A percentile compares a stretch with the other conserved stretches of the same genome.
Evolutionary conservation across 2,113 vertebrate genomes (phyloP).

Genomic region (Colistium nudipinnis): DNA sequence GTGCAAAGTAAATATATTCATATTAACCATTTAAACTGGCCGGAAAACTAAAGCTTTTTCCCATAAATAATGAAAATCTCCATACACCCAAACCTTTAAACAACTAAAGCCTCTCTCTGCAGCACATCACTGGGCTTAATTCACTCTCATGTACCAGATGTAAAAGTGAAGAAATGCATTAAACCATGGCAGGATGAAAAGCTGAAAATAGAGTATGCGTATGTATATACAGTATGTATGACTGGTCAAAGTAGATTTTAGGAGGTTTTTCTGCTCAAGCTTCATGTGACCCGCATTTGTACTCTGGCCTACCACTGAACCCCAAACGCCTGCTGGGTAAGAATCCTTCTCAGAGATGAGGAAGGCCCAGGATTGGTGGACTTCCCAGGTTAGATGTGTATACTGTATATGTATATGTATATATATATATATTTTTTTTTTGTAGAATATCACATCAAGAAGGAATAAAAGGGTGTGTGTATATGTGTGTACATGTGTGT

Average conservation of each 20-base stretch:
- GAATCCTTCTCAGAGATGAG: slow-evolving; percentile 11
- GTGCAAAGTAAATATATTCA: too few species aligned
- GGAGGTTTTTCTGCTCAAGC: slow-evolving; percentile 51
- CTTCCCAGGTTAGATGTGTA: slow-evolving; percentile 5
- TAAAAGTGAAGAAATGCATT: slow-evolving; percentile 29
- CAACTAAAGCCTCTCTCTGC: slow-evolving; percentile 3
- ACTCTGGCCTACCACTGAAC: slow-evolving; percentile 68
- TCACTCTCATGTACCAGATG: neutral
- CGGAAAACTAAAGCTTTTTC: neutral
- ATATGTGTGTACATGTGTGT: slow-evolving; percentile 1
- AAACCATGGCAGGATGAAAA: slow-evolving; percentile 9
- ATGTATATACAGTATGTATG: slow-evolving; percentile 15
- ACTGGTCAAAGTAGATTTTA: slow-evolving; percentile 31
- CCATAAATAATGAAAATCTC: neutral
- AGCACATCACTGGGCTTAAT: neutral
- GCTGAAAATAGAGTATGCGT: slow-evolving; percentile 28
- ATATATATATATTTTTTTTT: slow-evolving; percentile 19
- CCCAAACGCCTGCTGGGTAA: slow-evolving; percentile 62
- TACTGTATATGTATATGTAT: neutral
- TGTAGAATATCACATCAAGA: slow-evolving; percentile 37
- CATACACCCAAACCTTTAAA: neutral
- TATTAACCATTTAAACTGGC: too few species aligned
- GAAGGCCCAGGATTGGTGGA: slow-evolving; percentile 32
- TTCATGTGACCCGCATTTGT: slow-evolving; percentile 59
- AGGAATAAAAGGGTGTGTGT: neutral